phyloP scores from a whole-genome alignment of 2,113 vertebrate genomes.

The Haemorhous mexicanus region DNA sequence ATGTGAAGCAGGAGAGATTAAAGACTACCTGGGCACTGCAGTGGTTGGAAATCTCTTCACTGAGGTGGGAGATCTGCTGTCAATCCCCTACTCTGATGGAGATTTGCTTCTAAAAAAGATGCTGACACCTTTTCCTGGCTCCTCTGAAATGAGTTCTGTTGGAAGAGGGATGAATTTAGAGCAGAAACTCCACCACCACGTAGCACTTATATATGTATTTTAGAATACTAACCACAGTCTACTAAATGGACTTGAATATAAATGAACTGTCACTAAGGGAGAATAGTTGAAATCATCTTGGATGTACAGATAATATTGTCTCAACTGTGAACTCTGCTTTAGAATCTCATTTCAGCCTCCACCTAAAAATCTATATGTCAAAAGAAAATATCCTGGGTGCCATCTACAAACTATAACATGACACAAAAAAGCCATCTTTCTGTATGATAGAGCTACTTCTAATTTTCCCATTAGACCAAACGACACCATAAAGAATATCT shows the following conservation, averaged over 20 bases:
- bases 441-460: constrained; percentile 67
- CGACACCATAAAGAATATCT: constrained; percentile 73
- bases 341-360: constrained; percentile 50
- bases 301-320: constrained; percentile 27
- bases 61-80: not conserved
- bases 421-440: constrained; percentile 66
- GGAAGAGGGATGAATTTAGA: not conserved
- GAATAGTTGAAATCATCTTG: constrained; percentile 12
- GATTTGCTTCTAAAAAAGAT: not conserved
- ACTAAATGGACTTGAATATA: constrained; percentile 39
- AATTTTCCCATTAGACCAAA: constrained; percentile 78
- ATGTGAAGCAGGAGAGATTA: not conserved
- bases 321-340: constrained; percentile 18
- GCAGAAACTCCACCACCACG: not conserved
- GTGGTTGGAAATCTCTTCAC: not conserved
- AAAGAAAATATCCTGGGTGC: constrained; percentile 46
- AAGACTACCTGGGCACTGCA: not conserved
- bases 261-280: constrained; percentile 14
- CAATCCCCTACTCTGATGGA: not conserved
- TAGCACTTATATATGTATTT: not conserved
- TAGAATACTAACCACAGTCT: constrained; percentile 11
- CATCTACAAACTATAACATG: constrained; percentile 62
- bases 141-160: not conserved
- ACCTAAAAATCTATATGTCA: constrained; percentile 64
- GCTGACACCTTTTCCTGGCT: not conserved